Conservation (phyloP, 1,140 invertebrate genomes). For the Meloidogyne hapla region DNA sequence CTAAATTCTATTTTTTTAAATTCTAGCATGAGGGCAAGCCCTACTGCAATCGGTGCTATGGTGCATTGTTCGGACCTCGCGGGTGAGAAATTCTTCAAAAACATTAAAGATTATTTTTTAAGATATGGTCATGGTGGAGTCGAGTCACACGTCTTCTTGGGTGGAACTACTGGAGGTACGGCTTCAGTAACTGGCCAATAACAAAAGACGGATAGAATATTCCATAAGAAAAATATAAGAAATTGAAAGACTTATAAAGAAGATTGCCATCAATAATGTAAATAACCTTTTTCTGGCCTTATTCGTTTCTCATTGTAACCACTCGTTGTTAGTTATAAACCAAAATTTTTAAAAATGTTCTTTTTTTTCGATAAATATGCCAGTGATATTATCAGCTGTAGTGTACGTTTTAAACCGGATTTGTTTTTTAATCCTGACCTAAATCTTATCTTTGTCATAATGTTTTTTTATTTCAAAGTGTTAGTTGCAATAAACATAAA, state of each 20-base stretch:
- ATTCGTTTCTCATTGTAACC: background rate
- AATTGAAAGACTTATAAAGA: background rate
- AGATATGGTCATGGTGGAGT: conserved; percentile 62
- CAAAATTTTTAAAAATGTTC: background rate
- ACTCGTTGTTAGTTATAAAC: background rate
- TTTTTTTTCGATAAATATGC: too few relatives aligned
- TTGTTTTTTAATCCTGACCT: too few relatives aligned
- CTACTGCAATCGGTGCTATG: conserved; percentile 86
- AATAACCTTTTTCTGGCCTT: background rate
- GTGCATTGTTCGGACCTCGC: conserved; percentile 76
- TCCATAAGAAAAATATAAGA: background rate
- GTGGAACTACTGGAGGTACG: conserved; percentile 51
- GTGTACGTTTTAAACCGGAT: too few relatives aligned
- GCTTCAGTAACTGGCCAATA: conserved; percentile 1
- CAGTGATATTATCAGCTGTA: too few relatives aligned
- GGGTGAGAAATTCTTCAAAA: background rate
- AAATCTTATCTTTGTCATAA: too few relatives aligned
- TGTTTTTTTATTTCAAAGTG: too few relatives aligned
- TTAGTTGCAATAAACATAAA: too few relatives aligned
- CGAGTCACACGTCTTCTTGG: conserved; percentile 57
- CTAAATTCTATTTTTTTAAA: conserved; percentile 3
- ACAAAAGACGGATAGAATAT: background rate
- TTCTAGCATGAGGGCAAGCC: conserved; percentile 81
- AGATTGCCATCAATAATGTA: background rate
- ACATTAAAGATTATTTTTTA: background rate